A percentile compares a stretch with the other conserved stretches of the same genome.
Conservation (phyloP, 37 sponge, comb jelly and placozoan genomes). For the Halisarca cf. caerulea region DNA sequence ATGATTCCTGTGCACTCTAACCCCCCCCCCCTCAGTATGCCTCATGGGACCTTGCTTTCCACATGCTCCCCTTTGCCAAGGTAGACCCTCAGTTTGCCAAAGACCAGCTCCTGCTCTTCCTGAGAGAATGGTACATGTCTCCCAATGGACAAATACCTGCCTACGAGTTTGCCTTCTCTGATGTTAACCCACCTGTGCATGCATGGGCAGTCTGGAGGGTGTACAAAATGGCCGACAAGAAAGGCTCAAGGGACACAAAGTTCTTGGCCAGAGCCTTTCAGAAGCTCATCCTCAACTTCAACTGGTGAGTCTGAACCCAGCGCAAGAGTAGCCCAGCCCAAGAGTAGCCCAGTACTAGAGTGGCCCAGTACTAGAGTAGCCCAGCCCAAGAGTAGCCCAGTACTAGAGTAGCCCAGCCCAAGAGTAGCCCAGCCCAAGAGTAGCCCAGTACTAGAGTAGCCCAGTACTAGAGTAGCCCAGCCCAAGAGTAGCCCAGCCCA, state of each 20-base stretch:
- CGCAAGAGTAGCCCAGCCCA: too few species aligned
- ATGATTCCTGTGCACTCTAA: neutral
- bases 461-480: too few species aligned
- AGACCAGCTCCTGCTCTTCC: slow-evolving; percentile 89
- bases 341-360: too few species aligned
- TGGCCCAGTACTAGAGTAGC: too few species aligned
- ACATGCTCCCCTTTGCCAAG: slow-evolving; percentile 96
- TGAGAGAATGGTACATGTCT: slow-evolving; percentile 98
- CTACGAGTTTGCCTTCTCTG: slow-evolving; percentile 92
- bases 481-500: too few species aligned
- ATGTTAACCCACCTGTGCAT: slow-evolving; percentile 97
- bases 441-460: too few species aligned
- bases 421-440: too few species aligned
- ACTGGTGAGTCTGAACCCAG: slow-evolving; percentile 77
- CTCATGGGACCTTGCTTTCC: slow-evolving; percentile 96
- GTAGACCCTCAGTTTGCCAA: slow-evolving; percentile 94
- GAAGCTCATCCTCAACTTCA: slow-evolving; percentile 96
- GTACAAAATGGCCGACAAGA: slow-evolving; percentile 89
- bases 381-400: too few species aligned
- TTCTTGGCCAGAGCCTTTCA: slow-evolving; percentile 89
- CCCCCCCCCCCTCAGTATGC: slow-evolving; percentile 75
- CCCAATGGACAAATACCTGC: slow-evolving; percentile 98
- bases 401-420: too few species aligned
- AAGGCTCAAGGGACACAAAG: slow-evolving; percentile 69
- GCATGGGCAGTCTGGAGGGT: slow-evolving; percentile 94